phyloP scores from a whole-genome alignment of 1,140 invertebrate genomes.

The Conus betulinus region DNA sequence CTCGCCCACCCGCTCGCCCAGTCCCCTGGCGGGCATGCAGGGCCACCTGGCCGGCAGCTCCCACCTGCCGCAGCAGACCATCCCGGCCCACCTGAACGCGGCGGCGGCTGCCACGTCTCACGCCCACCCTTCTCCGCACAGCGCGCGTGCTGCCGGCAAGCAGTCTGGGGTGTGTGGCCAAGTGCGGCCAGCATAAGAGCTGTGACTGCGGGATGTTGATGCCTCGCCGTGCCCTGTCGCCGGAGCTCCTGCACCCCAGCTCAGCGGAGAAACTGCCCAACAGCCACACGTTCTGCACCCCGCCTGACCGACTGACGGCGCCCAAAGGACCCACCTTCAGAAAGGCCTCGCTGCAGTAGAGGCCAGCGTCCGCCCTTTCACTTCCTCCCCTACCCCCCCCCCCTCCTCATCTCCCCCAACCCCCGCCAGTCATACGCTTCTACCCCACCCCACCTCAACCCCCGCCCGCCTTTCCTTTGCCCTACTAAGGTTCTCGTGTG shows the following conservation, averaged over 20 bases:
- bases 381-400: too few relatives aligned
- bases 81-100: slow-evolving; percentile 64
- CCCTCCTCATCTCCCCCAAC: too few relatives aligned
- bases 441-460: too few relatives aligned
- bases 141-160: slow-evolving; percentile 54
- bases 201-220: slow-evolving; percentile 92
- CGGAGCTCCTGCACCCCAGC: slow-evolving; percentile 83
- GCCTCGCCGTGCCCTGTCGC: slow-evolving; percentile 89
- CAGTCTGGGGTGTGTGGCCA: slow-evolving; percentile 65
- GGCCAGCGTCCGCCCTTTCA: not conserved
- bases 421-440: too few relatives aligned
- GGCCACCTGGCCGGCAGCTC: slow-evolving; percentile 67
- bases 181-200: slow-evolving; percentile 81
- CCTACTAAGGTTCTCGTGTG: too few relatives aligned
- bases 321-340: slow-evolving; percentile 63
- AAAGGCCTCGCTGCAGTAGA: slow-evolving; percentile 66
- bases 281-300: slow-evolving; percentile 9
- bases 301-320: slow-evolving; percentile 33
- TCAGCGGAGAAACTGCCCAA: slow-evolving; percentile 65
- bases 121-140: slow-evolving; percentile 79
- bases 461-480: too few relatives aligned
- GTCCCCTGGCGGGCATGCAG: slow-evolving; percentile 86
- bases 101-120: slow-evolving; percentile 71
- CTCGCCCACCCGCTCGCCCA: slow-evolving; percentile 83
- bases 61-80: slow-evolving; percentile 66